phyloP scores from a whole-genome alignment of 2,888 invertebrate genomes.

The Gnatocerus cornutus region DNA sequence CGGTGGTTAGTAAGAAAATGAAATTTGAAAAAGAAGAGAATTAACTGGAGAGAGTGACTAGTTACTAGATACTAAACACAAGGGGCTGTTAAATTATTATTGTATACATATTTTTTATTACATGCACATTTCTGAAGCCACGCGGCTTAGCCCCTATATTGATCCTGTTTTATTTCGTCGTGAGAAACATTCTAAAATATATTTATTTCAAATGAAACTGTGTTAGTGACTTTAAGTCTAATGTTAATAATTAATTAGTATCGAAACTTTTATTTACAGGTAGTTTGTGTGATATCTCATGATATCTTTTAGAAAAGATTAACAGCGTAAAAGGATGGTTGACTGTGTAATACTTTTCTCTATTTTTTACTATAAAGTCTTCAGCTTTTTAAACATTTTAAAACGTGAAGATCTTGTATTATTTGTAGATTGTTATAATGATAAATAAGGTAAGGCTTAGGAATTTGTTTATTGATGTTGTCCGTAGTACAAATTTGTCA shows the following conservation, averaged over 20 bases:
- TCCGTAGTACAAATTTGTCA: conserved; percentile 51
- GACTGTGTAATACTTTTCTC: conserved; percentile 48
- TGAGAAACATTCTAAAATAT: conserved; percentile 44
- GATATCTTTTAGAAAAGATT: conserved; percentile 49
- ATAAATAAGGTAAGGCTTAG: conserved; percentile 47
- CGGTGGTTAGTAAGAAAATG: conserved; percentile 63
- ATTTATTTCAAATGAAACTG: conserved; percentile 45
- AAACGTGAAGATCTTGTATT: conserved; percentile 51
- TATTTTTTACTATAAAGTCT: conserved; percentile 46
- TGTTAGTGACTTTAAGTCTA: conserved; percentile 48
- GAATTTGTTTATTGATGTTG: conserved; percentile 50
- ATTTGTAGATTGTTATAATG: conserved; percentile 52
- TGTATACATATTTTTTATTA: conserved; percentile 21
- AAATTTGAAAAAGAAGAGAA: conserved; percentile 66
- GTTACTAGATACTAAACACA: conserved; percentile 14
- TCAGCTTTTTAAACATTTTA: conserved; percentile 45
- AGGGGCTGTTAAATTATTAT: conserved; percentile 33
- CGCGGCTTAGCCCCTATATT: conserved; percentile 9
- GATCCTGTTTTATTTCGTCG: conserved; percentile 31
- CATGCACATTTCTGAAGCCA: neutral
- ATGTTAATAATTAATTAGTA: conserved; percentile 51
- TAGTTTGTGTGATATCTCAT: conserved; percentile 52
- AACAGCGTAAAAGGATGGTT: conserved; percentile 49
- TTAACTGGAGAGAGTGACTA: conserved; percentile 54
- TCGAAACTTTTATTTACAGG: conserved; percentile 42